Evolutionary conservation across 64 coral and sea anemone genomes (phyloP).

Genomic region (Actinia tenebrosa): DNA sequence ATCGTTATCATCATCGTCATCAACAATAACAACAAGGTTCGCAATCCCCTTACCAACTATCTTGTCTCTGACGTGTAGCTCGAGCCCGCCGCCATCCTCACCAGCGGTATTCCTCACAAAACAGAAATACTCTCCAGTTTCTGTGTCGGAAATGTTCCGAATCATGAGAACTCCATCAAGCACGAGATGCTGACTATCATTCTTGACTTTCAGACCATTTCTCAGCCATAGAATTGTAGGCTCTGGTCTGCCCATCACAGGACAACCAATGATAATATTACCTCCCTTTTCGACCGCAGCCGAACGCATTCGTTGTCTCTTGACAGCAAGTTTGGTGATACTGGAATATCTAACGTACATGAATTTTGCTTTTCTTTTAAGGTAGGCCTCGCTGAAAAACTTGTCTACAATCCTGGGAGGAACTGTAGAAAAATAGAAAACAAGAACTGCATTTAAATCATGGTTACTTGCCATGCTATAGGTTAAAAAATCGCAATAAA

Average conservation of each 20-base stretch:
- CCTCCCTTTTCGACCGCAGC: conserved; percentile 43
- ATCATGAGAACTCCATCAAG: conserved; percentile 66
- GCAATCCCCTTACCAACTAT: conserved; percentile 56
- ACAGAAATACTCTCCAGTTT: conserved; percentile 75
- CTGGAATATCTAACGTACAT: neutral
- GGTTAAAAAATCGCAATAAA: too few species aligned
- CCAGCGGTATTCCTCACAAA: conserved; percentile 64
- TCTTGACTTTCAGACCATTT: conserved; percentile 56
- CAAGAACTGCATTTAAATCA: neutral
- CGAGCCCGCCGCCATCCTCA: conserved; percentile 43
- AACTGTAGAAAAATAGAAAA: conserved; percentile 15
- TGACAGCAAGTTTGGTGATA: conserved; percentile 11
- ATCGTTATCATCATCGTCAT: neutral
- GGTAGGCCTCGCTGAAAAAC: conserved; percentile 17
- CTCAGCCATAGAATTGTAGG: conserved; percentile 55
- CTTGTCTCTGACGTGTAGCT: conserved; percentile 47
- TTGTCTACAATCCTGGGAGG: conserved; percentile 49
- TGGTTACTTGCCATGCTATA: too few species aligned
- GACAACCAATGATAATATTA: conserved; percentile 62
- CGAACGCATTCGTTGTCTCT: conserved; percentile 1
- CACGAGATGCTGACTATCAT: conserved; percentile 55
- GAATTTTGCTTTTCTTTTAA: conserved; percentile 15
- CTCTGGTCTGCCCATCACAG: conserved; percentile 55
- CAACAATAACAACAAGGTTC: neutral
- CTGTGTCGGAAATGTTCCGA: conserved; percentile 24